Evolutionary conservation across 92 coral and sea anemone genomes (phyloP), one percentile per base, ranked within the genome.

Genomic region (Epizoanthus scotinus): DNA sequence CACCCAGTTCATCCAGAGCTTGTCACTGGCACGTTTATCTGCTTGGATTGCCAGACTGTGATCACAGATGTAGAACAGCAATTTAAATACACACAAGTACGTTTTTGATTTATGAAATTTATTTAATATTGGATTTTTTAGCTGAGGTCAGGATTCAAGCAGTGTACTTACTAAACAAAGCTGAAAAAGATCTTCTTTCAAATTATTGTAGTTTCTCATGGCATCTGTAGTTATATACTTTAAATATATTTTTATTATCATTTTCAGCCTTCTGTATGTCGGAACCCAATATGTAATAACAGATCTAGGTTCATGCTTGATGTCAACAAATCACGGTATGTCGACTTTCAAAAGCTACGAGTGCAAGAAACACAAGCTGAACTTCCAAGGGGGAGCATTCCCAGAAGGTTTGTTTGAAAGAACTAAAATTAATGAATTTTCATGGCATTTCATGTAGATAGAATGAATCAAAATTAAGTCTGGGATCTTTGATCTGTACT

Each of bases 1-100:
- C 98, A 95, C 73, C 99, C 99, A 38, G 99, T 95, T 0, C 99
- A 95, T 67, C 99, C 99, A 40, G 99, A 95, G 63, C 79, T 95
- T 19, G 95, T 95, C 28, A 95, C 91, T 42, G 99, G 98, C 15
- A 89, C 99, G 38, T 95, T 95, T 65, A 88, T 91, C 64, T 95
- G 99, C 36, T 91, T 95, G 34, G 99, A 95, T 71, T 95, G 99
- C 75, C 99, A 95, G 86, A 95, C 99, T 34, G 92, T 91, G 49
- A 90, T 95, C 63, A 95, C 93, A 67, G 99, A 95, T 91, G 99
- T 95, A n/a, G 99, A 95, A 59, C 99, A 95, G 60, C 99, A 95
- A 54, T 95, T 95, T 78, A 95, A 95, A 89, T 95, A 95, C 57
- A 93, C 99, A 6, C 98, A 91, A 93, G 99, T 95, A 84, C 54